These are phyloP conservation scores for Clunio marinus DNA, from an alignment of 2,888 invertebrate genomes.

Conservation along the genomic window DNA sequence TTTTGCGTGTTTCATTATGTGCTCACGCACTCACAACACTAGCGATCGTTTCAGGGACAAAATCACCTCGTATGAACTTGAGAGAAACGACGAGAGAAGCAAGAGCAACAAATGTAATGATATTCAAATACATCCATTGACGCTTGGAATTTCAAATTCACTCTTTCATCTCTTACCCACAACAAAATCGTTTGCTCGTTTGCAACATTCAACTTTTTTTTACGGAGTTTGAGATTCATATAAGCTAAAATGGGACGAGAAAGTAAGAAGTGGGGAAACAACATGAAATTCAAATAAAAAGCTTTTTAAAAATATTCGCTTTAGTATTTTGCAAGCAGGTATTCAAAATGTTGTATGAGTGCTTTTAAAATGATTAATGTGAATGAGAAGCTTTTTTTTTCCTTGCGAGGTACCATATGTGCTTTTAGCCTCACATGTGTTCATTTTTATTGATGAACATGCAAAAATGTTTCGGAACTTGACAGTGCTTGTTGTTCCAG, in stretches of 20 bases:
- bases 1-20: neutral
- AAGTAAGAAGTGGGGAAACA: neutral
- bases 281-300: slow-evolving; percentile 18
- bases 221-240: neutral
- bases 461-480: slow-evolving; percentile 17
- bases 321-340: slow-evolving; percentile 20
- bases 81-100: neutral
- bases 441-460: slow-evolving; percentile 38
- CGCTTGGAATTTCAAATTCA: neutral
- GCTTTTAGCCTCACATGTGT: too few species aligned
- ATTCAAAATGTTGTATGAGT: neutral
- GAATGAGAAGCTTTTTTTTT: slow-evolving; percentile 9
- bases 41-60: too few species aligned
- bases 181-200: neutral
- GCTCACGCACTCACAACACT: too few species aligned
- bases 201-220: neutral
- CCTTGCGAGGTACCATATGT: too few species aligned
- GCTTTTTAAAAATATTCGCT: slow-evolving; percentile 11
- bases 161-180: neutral
- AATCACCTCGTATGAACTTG: too few species aligned
- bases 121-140: neutral
- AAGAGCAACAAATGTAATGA: slow-evolving; percentile 28
- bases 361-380: slow-evolving; percentile 34
- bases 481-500: too few species aligned
- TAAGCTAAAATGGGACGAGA: too few species aligned